Evolutionary conservation across 2,888 invertebrate genomes (phyloP), one percentile per base, ranked within the genome.

Genomic region (Eristalis intricaria): DNA sequence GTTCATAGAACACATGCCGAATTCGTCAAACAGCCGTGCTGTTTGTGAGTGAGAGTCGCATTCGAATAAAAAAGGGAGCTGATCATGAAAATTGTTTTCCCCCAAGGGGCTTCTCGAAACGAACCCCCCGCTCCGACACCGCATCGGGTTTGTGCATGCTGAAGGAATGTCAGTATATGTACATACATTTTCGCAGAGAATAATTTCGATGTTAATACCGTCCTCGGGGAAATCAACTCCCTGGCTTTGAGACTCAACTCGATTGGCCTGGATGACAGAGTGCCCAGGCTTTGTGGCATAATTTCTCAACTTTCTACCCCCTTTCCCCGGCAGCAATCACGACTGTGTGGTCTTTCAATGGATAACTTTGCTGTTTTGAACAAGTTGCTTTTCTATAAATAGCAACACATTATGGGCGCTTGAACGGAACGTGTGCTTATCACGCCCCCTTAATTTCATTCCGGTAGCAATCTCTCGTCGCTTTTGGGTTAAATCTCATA

Each of bases 221-320:
- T 35, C 32, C 77, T 77, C 69, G 19, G 77, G 77, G 69, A 77
- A 77, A 77, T 77, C 63, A 69, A 77, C 75, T 75, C 65, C 58
- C 58, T 60, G 60, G 40, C 43, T 66, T 63, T 77, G 61, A 61
- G 43, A 77, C 63, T 69, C 50, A 69, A 77, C 77, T n/a, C 32
- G 50, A 77, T 69, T 68, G 32, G 64, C 15, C 63, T n/a, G 50
- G 15, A 43, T 22, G 63, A 64, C 23, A 29, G 19, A 68, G 40
- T 68, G 68, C 8, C 60, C 66, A 10, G 22, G 8, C 50, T 32
- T 50, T 32, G 60, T 69, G 32, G 61, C 43, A 64, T 74, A 43
- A 74, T 50, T 74, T 74, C 64, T 50, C 35, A 74, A 74, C 43
- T 73, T 35, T 32, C 38, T 15, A 19, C 22, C 19, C 22, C 15